Conservation (phyloP, 2,888 invertebrate genomes). For the Margaritifera margaritifera region DNA sequence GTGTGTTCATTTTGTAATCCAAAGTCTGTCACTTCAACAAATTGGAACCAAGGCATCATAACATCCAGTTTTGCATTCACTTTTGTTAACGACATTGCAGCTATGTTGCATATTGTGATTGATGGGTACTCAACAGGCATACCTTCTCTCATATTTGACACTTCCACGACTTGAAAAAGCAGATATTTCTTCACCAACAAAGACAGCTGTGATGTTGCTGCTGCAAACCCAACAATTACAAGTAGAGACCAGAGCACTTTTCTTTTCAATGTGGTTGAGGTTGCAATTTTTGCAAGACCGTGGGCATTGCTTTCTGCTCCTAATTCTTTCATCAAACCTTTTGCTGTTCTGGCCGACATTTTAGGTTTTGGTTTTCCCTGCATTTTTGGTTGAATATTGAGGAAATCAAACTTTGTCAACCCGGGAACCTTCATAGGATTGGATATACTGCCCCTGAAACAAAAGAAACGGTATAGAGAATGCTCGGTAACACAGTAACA, state of each 20-base stretch:
- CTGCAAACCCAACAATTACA: conserved; percentile 65
- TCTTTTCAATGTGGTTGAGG: conserved; percentile 55
- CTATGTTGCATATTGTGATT: conserved; percentile 67
- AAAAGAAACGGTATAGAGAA: conserved; percentile 4
- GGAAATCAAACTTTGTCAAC: conserved; percentile 49
- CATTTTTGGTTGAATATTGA: conserved; percentile 51
- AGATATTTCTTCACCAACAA: conserved; percentile 63
- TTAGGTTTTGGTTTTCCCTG: conserved; percentile 25
- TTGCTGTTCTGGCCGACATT: conserved; percentile 34
- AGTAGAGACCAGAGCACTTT: conserved; percentile 65
- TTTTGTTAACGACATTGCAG: conserved; percentile 60
- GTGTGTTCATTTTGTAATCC: conserved; percentile 48
- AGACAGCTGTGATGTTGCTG: conserved; percentile 64
- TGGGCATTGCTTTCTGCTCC: conserved; percentile 67
- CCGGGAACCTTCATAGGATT: conserved; percentile 60
- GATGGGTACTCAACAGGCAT: conserved; percentile 67
- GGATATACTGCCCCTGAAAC: conserved; percentile 48
- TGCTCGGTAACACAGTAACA: neutral
- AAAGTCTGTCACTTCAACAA: conserved; percentile 44
- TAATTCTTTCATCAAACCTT: conserved; percentile 59
- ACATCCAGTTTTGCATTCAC: conserved; percentile 39
- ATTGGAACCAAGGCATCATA: conserved; percentile 49
- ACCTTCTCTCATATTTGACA: conserved; percentile 64
- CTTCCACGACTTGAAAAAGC: conserved; percentile 62
- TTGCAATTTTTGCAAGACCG: conserved; percentile 63